Evolutionary conservation across 1,140 invertebrate genomes (phyloP), one percentile per base, ranked within the genome.

Genomic region (Eurosta solidaginis): DNA sequence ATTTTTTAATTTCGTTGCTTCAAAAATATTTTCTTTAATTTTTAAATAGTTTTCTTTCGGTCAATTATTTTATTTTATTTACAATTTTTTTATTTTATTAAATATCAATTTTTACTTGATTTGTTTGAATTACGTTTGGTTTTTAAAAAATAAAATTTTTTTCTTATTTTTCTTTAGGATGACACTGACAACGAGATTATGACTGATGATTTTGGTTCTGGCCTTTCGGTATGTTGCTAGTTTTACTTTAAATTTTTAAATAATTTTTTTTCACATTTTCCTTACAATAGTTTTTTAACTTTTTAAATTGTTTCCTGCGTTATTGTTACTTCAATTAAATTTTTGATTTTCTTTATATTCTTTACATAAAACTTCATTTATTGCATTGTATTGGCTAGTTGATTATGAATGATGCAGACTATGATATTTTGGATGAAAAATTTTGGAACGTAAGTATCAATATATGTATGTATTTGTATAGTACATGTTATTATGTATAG

Each of bases 371-470:
- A 20, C 29, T 10, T 9, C 33, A 7, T 36, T 52, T 20, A 4
- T 6, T 59, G 5, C 10, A n/a, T n/a, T 59, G n/a, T 20, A 27
- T 22, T 29, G 17, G 22, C 20, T 36, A 59, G 54, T 14, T 5
- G 17, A 9, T 4, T 59, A 17, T 12, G 59, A 68, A 17, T 9
- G 59, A 42, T 6, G n/a, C 49, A 10, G 59, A 40, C n/a, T 68
- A 68, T 20, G 33, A 68, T 7, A 36, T 42, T 40, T 68, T 22
- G 27, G 36, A 68, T 40, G 59, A 68, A 0, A 17, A 5, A 0
- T 42, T 68, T 40, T 68, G 59, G 59, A 68, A 42, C 22, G 59
- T 68, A 17, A 68, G 59, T 68, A 68, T 59, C 29, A 10, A 36
- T 3, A 63, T 17, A 1, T n/a, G n/a, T 29, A 63, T 3, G 14